Percentiles rank a stretch among this genome's conserved stretches.
Evolutionary conservation across 2,113 vertebrate species (phyloP).

Genomic region (Glareola pratincola): DNA sequence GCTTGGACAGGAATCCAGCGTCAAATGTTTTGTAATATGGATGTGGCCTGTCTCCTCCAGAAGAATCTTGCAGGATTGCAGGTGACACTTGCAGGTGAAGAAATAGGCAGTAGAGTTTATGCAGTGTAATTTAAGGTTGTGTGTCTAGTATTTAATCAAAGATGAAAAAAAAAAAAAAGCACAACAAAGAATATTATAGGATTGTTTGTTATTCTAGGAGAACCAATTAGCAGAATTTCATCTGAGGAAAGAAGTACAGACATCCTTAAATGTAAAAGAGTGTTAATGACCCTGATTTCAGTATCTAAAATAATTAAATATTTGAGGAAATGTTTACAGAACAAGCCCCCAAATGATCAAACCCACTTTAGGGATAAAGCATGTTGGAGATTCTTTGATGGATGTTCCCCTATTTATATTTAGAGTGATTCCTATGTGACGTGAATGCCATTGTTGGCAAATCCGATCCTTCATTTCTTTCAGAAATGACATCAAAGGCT

Average conservation of each 20-base stretch:
- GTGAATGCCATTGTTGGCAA: background rate
- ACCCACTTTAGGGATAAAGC: background rate
- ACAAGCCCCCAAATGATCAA: background rate
- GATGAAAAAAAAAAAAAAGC: no score
- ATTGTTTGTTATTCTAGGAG: background rate
- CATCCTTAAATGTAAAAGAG: background rate
- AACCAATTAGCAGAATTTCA: background rate
- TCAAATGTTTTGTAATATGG: background rate
- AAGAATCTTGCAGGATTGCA: background rate
- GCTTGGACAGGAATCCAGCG: background rate
- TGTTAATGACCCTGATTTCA: background rate
- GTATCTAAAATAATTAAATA: background rate
- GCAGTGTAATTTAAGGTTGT: background rate
- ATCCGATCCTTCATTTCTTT: accelerated
- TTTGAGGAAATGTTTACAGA: background rate
- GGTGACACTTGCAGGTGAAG: background rate
- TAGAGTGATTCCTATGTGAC: background rate
- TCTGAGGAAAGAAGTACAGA: background rate
- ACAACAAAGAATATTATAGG: background rate
- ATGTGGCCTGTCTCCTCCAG: background rate
- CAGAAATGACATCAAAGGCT: background rate
- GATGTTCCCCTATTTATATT: background rate
- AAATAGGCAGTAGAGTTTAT: background rate
- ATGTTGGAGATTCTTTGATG: background rate
- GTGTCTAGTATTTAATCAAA: background rate